Evolutionary conservation across 2,113 vertebrate species (phyloP).

Genomic region (Ahaetulla prasina): DNA sequence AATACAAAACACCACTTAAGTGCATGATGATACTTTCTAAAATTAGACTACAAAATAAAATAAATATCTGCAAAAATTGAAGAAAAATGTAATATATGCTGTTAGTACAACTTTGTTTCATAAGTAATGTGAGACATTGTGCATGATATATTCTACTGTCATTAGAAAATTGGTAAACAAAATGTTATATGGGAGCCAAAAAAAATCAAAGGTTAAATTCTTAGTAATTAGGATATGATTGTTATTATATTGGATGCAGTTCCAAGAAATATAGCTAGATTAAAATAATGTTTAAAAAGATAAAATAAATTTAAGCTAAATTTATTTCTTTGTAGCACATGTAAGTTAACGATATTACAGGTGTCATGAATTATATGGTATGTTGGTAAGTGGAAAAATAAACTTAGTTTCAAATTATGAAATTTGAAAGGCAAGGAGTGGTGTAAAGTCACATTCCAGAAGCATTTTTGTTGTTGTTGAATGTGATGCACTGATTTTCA

Average conservation of each 20-base stretch:
- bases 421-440: conserved; percentile 62
- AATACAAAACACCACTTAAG: conserved; percentile 59
- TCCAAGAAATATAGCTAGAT: conserved; percentile 25
- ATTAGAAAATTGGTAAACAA: conserved; percentile 32
- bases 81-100: conserved; percentile 45
- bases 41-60: conserved; percentile 50
- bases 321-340: conserved; percentile 40
- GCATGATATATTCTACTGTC: background rate
- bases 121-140: conserved; percentile 37
- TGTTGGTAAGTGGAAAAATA: conserved; percentile 43
- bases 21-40: conserved; percentile 65
- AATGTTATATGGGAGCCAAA: conserved; percentile 40
- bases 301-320: conserved; percentile 45
- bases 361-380: conserved; percentile 37
- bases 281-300: conserved; percentile 23
- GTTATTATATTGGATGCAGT: conserved; percentile 41
- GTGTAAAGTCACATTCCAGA: conserved; percentile 60
- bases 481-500: conserved; percentile 85
- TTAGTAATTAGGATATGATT: conserved; percentile 36
- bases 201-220: conserved; percentile 35
- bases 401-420: conserved; percentile 48
- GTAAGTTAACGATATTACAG: conserved; percentile 46
- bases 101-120: conserved; percentile 20
- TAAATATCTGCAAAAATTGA: conserved; percentile 53
- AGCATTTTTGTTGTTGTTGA: conserved; percentile 67